Evolutionary conservation across 1,140 invertebrate species (phyloP).

Genomic region (Trialeurodes vaporariorum): DNA sequence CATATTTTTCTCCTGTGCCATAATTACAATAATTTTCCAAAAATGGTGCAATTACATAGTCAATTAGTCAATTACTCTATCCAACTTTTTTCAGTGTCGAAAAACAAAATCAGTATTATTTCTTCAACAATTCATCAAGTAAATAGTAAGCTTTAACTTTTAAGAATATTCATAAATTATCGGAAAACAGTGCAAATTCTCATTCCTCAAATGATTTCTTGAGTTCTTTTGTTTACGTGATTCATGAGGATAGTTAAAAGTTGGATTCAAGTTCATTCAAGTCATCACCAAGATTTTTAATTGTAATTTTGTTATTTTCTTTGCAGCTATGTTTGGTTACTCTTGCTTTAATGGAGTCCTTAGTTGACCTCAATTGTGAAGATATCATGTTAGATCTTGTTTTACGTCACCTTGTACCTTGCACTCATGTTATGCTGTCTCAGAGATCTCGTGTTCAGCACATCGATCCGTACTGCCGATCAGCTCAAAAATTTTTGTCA

Average conservation of each 20-base stretch:
- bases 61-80: background rate
- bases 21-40: background rate
- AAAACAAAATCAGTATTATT: no score
- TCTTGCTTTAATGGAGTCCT: conserved; percentile 76
- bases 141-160: no score
- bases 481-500: conserved; percentile 70
- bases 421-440: conserved; percentile 81
- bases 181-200: background rate
- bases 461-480: conserved; percentile 65
- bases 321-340: conserved; percentile 79
- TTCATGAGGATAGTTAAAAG: no score
- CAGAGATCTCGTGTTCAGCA: conserved; percentile 62
- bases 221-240: no score
- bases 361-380: conserved; percentile 88
- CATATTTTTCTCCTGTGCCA: background rate
- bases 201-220: background rate
- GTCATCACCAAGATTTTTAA: no score
- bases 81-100: conserved; percentile 1
- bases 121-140: no score
- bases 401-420: conserved; percentile 74
- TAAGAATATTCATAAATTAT: no score
- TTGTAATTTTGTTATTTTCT: conserved; percentile 24
- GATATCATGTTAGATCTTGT: conserved; percentile 92
- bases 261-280: no score
- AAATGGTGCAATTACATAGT: background rate